Evolutionary conservation across 2,797 vertebrate species (phyloP).

Genomic region (Coranthus polyacanthus): DNA sequence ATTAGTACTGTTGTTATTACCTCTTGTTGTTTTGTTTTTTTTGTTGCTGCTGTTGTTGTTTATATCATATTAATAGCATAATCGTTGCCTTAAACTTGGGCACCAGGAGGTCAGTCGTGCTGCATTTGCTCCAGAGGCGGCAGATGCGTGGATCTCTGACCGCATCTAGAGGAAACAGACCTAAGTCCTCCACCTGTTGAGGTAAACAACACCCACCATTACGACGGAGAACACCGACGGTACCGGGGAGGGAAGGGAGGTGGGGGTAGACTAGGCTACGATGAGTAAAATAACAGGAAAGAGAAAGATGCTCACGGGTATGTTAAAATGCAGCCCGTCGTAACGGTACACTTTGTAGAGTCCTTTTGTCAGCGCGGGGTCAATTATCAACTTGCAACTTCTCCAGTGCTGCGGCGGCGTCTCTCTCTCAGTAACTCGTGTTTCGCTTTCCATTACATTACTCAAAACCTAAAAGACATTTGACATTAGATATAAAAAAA

Average conservation of each 20-base stretch:
- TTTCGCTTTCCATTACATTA: conserved; percentile 97
- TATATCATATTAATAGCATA: background rate
- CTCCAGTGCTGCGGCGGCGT: conserved; percentile 91
- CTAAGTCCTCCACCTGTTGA: conserved; percentile 88
- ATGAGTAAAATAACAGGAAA: background rate
- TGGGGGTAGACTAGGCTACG: too few relatives aligned
- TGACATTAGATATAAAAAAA: background rate
- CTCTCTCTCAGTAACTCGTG: conserved; percentile 84
- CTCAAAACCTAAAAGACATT: conserved; percentile 87
- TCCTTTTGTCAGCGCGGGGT: conserved; percentile 92
- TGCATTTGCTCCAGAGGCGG: conserved; percentile 93
- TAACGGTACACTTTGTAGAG: conserved; percentile 95
- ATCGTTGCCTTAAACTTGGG: conserved; percentile 91
- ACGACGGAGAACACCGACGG: background rate
- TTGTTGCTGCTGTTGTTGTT: background rate
- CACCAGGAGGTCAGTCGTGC: conserved; percentile 87
- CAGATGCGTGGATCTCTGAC: conserved; percentile 93
- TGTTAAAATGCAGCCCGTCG: conserved; percentile 93
- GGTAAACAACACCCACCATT: conserved; percentile 19
- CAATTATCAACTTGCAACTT: conserved; percentile 96
- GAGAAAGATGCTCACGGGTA: conserved; percentile 86
- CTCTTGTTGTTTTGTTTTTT: background rate
- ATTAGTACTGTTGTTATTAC: background rate
- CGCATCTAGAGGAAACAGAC: conserved; percentile 90
- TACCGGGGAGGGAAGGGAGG: too few relatives aligned